Conservation (phyloP, 2,113 vertebrate genomes). For the Sceloporus tristichus region DNA sequence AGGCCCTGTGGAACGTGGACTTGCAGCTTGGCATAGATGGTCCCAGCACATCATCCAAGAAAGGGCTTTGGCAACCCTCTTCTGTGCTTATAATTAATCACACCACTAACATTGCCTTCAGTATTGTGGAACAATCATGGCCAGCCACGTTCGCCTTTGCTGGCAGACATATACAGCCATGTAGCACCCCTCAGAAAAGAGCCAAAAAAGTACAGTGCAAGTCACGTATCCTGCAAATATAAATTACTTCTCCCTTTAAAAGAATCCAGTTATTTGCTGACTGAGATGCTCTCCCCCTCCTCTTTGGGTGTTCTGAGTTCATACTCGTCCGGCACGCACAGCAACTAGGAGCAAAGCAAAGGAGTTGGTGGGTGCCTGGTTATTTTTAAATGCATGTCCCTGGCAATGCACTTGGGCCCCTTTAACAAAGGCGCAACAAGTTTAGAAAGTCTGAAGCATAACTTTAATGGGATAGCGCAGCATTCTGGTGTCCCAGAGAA, state of each 20-base stretch:
- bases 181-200: not conserved
- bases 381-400: not conserved
- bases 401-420: too few species aligned
- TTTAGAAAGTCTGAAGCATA: not conserved
- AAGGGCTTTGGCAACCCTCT: not conserved
- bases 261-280: constrained; percentile 21
- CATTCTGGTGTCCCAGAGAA: not conserved
- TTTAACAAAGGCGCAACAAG: not conserved
- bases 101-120: not conserved
- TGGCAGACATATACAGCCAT: not conserved
- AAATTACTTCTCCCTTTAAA: constrained; percentile 4
- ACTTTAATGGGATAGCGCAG: not conserved
- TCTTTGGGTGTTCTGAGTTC: constrained; percentile 9
- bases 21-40: not conserved
- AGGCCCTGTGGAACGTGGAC: not conserved
- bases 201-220: not conserved
- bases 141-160: not conserved
- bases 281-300: not conserved
- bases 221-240: constrained; percentile 25
- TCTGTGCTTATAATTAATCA: constrained; percentile 16
- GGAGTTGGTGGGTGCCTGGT: not conserved
- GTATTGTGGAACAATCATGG: constrained; percentile 6
- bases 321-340: constrained; percentile 15
- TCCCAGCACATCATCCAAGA: not conserved
- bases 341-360: not conserved